Conservation (phyloP, 2,888 invertebrate genomes). For the Melangyna quadrimaculata region DNA sequence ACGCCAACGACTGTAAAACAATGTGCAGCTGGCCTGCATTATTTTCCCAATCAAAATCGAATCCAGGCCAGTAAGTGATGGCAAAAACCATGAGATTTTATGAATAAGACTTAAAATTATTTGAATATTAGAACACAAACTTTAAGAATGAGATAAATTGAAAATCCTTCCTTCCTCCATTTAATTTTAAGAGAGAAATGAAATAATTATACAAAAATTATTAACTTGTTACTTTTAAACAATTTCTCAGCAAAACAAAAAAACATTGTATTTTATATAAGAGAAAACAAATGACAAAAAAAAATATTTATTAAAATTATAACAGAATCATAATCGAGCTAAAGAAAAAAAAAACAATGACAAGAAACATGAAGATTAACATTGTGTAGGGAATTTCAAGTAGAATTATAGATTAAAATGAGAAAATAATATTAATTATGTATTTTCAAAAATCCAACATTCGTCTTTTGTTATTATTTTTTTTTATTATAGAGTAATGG, state of each 20-base stretch:
- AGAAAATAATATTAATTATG: constrained; percentile 17
- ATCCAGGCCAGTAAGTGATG: constrained; percentile 51
- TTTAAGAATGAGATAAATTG: constrained; percentile 46
- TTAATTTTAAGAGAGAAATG: constrained; percentile 37
- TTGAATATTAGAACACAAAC: constrained; percentile 2
- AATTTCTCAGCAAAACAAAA: constrained; percentile 13
- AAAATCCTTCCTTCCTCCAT: constrained; percentile 64
- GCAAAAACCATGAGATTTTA: constrained; percentile 50
- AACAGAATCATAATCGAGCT: constrained; percentile 40
- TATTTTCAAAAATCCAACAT: constrained; percentile 39
- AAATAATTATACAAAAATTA: constrained; percentile 53
- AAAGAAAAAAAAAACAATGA: constrained; percentile 18
- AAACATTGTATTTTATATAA: constrained; percentile 39
- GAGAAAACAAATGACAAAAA: background rate
- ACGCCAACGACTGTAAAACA: background rate
- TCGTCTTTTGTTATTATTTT: background rate
- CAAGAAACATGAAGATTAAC: constrained; percentile 31
- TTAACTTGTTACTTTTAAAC: constrained; percentile 36
- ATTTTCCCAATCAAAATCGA: background rate
- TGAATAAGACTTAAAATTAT: constrained; percentile 27
- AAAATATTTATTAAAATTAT: background rate
- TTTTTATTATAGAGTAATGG: background rate
- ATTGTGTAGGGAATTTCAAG: constrained; percentile 64
- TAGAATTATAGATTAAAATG: constrained; percentile 20
- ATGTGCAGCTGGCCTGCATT: constrained; percentile 20